Conservation (phyloP, 2,888 invertebrate genomes). For the Cylindroiulus punctatus region DNA sequence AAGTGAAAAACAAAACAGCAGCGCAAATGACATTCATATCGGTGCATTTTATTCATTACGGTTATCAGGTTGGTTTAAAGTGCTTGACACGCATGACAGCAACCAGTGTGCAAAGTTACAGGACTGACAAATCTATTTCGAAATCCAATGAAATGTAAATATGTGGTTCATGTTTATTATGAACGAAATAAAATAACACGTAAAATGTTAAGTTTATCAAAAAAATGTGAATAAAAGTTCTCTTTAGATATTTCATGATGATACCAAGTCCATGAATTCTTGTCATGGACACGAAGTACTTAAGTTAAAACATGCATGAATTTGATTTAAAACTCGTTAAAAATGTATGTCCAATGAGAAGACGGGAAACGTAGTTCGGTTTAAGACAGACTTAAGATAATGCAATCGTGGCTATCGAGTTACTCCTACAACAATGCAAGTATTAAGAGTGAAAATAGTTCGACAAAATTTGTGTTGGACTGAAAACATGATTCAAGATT, state of each 20-base stretch:
- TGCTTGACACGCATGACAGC: neutral
- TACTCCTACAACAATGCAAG: slow-evolving; percentile 14
- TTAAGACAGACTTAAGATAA: neutral
- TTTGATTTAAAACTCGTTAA: neutral
- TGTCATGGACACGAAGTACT: neutral
- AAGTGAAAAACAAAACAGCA: neutral
- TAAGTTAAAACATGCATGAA: neutral
- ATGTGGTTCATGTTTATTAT: neutral
- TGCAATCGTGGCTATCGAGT: neutral
- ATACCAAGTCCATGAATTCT: neutral
- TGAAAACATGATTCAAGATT: slow-evolving; percentile 20
- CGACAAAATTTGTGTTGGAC: neutral
- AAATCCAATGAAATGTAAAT: neutral
- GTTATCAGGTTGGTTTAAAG: neutral
- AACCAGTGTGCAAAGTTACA: neutral
- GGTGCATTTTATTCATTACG: neutral
- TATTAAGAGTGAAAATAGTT: slow-evolving; percentile 4
- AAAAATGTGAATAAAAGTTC: neutral
- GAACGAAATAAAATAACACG: no score
- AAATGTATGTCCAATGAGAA: neutral
- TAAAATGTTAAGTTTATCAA: neutral
- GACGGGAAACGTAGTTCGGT: neutral
- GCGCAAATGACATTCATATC: neutral
- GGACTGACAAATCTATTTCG: neutral
- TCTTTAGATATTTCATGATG: neutral